Evolutionary conservation across 1,140 invertebrate species (phyloP).

Genomic region (Heliconius himera): DNA sequence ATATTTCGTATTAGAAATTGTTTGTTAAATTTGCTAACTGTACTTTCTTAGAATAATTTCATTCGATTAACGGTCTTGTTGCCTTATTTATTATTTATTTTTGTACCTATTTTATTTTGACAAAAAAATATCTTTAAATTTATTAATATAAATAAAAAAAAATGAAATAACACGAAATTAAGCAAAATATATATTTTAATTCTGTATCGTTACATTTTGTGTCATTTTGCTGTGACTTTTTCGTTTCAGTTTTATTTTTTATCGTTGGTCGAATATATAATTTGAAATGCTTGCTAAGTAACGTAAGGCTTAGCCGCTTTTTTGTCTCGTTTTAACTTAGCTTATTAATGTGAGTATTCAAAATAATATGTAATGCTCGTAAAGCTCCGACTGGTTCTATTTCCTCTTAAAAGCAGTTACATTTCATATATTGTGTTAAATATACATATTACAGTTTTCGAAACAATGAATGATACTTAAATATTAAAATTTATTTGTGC

Average conservation of each 20-base stretch:
- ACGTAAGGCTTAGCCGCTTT: not conserved
- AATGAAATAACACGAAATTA: no score
- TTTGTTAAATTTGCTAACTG: not conserved
- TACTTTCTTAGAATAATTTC: not conserved
- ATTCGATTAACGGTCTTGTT: slow-evolving; percentile 2
- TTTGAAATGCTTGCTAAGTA: not conserved
- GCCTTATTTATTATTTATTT: not conserved
- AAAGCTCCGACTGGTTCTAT: no score
- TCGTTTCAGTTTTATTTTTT: not conserved
- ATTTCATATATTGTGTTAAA: no score
- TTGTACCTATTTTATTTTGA: not conserved
- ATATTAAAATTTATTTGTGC: no score
- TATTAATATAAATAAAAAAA: no score
- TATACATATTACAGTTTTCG: no score
- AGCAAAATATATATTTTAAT: no score
- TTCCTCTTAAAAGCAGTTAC: no score
- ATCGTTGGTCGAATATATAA: not conserved
- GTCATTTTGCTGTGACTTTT: not conserved
- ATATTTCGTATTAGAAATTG: not conserved
- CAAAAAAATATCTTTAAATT: not conserved
- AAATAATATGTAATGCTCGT: no score
- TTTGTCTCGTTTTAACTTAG: not conserved
- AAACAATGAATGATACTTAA: no score
- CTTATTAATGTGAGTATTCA: not conserved
- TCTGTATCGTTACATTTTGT: no score